Percentiles rank a stretch among this genome's conserved stretches.
Conservation (phyloP, 2,113 vertebrate genomes). For the Pelobates fuscus region DNA sequence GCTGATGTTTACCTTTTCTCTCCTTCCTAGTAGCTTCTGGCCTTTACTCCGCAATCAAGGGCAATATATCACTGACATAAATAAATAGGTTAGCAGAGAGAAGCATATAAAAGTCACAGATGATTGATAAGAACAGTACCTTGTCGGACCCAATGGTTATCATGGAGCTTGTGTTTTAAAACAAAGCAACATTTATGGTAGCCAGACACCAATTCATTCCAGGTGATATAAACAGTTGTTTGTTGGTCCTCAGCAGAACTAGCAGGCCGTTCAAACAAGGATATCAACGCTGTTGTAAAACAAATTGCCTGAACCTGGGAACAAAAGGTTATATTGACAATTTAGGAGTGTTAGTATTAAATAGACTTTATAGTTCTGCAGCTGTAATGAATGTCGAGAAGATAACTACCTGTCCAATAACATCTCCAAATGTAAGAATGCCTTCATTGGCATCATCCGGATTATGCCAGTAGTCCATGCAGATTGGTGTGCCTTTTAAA, state of each 20-base stretch:
- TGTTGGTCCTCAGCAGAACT: conserved; percentile 59
- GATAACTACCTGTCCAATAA: conserved; percentile 74
- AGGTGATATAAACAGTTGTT: conserved; percentile 65
- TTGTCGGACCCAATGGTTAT: conserved; percentile 76
- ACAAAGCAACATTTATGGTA: conserved; percentile 71
- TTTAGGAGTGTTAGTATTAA: not conserved
- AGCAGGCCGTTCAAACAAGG: conserved; percentile 64
- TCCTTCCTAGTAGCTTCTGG: no score
- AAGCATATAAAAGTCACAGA: not conserved
- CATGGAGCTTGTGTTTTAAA: conserved; percentile 68
- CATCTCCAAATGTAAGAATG: conserved; percentile 74
- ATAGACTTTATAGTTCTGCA: not conserved
- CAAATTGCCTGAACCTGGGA: conserved; percentile 70
- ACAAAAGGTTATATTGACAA: not conserved
- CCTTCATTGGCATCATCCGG: conserved; percentile 66
- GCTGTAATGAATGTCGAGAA: not conserved
- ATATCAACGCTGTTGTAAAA: conserved; percentile 69
- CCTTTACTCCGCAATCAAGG: no score
- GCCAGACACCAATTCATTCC: conserved; percentile 73
- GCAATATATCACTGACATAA: no score
- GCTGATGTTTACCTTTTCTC: no score
- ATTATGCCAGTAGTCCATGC: conserved; percentile 76
- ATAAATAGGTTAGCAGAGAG: no score
- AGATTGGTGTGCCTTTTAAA: conserved; percentile 67
- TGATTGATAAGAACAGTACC: conserved; percentile 59